Base-by-base conservation (phyloP, 2,888 invertebrate species). In the Limnephilus auricula region DNA sequence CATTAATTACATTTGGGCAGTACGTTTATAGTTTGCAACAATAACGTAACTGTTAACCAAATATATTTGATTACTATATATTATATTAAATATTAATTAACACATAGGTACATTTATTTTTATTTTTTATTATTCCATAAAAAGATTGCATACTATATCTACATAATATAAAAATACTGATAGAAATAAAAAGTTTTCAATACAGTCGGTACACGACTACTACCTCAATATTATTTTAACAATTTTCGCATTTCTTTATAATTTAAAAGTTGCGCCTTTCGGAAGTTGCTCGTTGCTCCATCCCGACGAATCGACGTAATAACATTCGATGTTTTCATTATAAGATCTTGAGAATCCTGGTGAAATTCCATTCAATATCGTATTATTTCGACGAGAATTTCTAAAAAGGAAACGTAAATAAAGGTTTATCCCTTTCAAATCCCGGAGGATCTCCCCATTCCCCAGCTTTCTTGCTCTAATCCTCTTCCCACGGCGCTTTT, bases 391-490 rank as follows among this genome's bases (percentile, higher is more conserved):
- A 32, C 80, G 84, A 30, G 78, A 89, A 78, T 88, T 89, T 87
- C 80, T 80, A 78, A 86, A 89, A 91, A 89, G 87, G 83, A 80
- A 89, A 89, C 88, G 91, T 89, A 89, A 91, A 92, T 90, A 92
- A 92, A 91, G 92, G 90, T 92, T 89, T 92, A 92, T 91, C 91
- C 90, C 79, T 85, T 82, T 89, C 88, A 79, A 91, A 90, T 91
- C 92, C 92, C 83, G 37, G 30, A 87, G 92, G 92, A 91, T 90
- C 89, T 86, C 25, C 90, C 78, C 89, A 92, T 91, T 40, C 40
- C 40, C 91, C 89, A 92, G 90, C 89, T 92, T 84, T 91, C 90
- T 91, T 80, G 89, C 65, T 83, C 88, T 92, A 92, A 92, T 91
- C 91, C 90, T 90, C 90, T 90, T 89, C 86, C 84, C 40, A 50